Evolutionary conservation across 2,888 invertebrate genomes (phyloP).

Genomic region (Chrysodeixis includens): DNA sequence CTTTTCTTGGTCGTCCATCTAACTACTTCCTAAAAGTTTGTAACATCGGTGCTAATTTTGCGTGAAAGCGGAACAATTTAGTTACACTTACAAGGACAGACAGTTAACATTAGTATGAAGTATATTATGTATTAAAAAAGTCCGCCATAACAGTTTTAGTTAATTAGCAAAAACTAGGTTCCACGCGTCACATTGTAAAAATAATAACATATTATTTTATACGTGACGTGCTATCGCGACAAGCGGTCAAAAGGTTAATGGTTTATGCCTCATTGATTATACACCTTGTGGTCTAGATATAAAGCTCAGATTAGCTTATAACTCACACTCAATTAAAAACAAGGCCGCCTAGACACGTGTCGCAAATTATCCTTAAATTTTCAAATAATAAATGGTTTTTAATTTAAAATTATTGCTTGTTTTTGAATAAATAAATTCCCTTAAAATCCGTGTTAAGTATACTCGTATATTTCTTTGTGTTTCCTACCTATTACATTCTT

Average conservation of each 20-base stretch:
- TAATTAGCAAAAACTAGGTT: slow-evolving; percentile 5
- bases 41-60: no score
- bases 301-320: slow-evolving; percentile 32
- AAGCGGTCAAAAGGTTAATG: slow-evolving; percentile 50
- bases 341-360: slow-evolving; percentile 50
- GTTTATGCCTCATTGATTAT: slow-evolving; percentile 20
- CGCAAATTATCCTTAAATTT: slow-evolving; percentile 37
- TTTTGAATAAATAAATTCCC: slow-evolving; percentile 31
- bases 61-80: no score
- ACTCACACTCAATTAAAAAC: slow-evolving; percentile 41
- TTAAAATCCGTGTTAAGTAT: slow-evolving; percentile 42
- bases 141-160: slow-evolving; percentile 20
- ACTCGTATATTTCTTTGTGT: slow-evolving; percentile 37
- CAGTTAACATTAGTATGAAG: no score
- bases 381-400: slow-evolving; percentile 39
- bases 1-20: no score
- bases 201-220: slow-evolving; percentile 22
- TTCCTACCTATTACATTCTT: slow-evolving; percentile 11
- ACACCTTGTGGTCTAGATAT: slow-evolving; percentile 20
- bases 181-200: slow-evolving; percentile 23
- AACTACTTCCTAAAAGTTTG: no score
- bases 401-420: no score
- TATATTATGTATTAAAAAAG: slow-evolving; percentile 22
- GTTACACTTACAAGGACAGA: no score
- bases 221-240: slow-evolving; percentile 46